phyloP scores from a whole-genome alignment of 2,888 invertebrate species.

The Pegoplata infirma region DNA sequence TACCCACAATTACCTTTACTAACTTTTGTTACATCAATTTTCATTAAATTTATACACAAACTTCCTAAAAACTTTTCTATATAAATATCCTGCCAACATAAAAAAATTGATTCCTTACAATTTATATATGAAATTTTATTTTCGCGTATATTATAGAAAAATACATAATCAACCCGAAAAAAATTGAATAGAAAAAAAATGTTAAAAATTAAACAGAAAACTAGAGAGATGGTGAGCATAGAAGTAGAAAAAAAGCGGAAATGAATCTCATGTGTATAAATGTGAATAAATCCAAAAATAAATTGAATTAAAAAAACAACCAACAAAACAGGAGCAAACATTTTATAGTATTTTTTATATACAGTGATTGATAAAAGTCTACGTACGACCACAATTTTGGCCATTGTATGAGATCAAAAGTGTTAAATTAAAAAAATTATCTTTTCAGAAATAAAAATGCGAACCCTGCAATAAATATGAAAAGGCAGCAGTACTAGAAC shows the following conservation, averaged over 20 bases:
- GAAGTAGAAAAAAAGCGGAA: constrained; percentile 56
- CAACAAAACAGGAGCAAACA: constrained; percentile 28
- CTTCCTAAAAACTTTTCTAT: constrained; percentile 46
- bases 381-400: no score
- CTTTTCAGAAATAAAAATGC: no score
- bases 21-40: constrained; percentile 77
- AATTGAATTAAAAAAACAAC: constrained; percentile 76
- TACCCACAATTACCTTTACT: constrained; percentile 76
- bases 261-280: constrained; percentile 77
- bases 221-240: constrained; percentile 39
- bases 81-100: constrained; percentile 36
- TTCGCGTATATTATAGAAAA: constrained; percentile 37
- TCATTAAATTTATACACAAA: constrained; percentile 71
- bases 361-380: no score
- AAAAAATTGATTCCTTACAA: constrained; percentile 54
- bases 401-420: no score
- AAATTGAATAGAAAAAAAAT: constrained; percentile 12
- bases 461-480: no score
- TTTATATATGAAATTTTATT: constrained; percentile 48
- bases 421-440: no score
- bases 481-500: no score
- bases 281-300: constrained; percentile 78
- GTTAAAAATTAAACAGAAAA: constrained; percentile 26
- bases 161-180: constrained; percentile 39
- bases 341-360: not conserved